These are phyloP conservation scores for Hylaeus volcanicus DNA, from an alignment of 1,140 invertebrate species.

Conservation along the genomic window DNA sequence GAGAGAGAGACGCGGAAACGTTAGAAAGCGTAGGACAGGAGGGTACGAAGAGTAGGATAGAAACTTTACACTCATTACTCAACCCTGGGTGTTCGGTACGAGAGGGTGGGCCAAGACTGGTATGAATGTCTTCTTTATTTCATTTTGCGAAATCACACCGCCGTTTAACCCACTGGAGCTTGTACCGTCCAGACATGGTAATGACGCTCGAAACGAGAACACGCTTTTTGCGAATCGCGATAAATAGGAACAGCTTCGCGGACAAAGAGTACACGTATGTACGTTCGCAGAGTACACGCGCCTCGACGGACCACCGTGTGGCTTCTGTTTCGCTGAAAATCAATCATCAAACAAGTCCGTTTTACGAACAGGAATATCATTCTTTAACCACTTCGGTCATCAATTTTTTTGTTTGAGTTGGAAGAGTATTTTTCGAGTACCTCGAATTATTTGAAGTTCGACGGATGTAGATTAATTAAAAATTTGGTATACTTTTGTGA, in stretches of 20 bases:
- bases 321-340: constrained; percentile 34
- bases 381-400: background rate
- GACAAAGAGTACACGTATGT: background rate
- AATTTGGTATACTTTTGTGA: too few relatives aligned
- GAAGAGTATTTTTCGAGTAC: too few relatives aligned
- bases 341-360: constrained; percentile 1
- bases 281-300: background rate
- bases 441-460: too few relatives aligned
- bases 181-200: constrained; percentile 60
- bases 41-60: constrained; percentile 35
- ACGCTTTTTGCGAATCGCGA: constrained; percentile 55
- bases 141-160: constrained; percentile 65
- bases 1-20: constrained; percentile 5
- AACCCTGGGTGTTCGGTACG: constrained; percentile 39
- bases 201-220: constrained; percentile 57
- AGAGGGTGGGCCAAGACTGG: constrained; percentile 46
- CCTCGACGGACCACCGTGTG: background rate
- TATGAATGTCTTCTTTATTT: constrained; percentile 69
- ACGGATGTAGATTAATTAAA: too few relatives aligned
- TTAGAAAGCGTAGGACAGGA: constrained; percentile 12
- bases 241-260: constrained; percentile 41
- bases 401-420: too few relatives aligned
- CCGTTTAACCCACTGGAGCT: constrained; percentile 56
- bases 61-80: constrained; percentile 65
- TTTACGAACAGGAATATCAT: constrained; percentile 19